phyloP scores from a whole-genome alignment of 2,113 vertebrate genomes.

The Ceyx margarethae region DNA sequence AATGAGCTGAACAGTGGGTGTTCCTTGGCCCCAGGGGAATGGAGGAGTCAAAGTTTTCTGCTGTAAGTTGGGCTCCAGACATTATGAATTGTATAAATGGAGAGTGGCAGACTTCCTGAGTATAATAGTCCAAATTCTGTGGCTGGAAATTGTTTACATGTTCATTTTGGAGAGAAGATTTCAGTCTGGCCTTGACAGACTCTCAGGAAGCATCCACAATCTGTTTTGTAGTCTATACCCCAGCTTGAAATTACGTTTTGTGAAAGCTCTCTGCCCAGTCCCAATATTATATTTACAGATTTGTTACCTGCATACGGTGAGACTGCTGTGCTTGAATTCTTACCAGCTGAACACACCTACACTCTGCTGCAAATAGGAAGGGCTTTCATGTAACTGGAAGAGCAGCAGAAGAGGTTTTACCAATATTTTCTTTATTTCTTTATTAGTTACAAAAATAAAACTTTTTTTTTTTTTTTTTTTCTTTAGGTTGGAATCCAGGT shows the following conservation, averaged over 20 bases:
- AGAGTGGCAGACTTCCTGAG: not conserved
- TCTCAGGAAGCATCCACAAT: not conserved
- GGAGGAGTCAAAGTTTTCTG: not conserved
- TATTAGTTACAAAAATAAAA: not conserved
- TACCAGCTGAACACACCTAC: not conserved
- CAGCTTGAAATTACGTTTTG: not conserved
- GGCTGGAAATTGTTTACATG: not conserved
- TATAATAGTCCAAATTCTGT: not conserved
- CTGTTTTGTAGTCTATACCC: not conserved
- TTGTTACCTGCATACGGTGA: not conserved
- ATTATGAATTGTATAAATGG: not conserved
- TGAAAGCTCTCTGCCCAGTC: not conserved
- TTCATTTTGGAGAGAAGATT: not conserved
- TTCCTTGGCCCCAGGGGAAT: rapidly evolving
- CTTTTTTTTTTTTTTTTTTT: not conserved
- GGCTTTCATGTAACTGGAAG: not conserved
- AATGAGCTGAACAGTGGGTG: not conserved
- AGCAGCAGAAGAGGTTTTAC: not conserved
- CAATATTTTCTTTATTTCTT: not conserved
- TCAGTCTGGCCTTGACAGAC: not conserved
- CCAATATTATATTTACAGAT: not conserved
- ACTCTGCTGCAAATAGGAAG: not conserved
- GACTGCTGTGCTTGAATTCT: not conserved
- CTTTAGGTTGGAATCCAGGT: not conserved
- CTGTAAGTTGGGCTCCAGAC: not conserved